Evolutionary conservation across 2,797 vertebrate species (phyloP).

Genomic region (Lindbergichthys nudifrons): DNA sequence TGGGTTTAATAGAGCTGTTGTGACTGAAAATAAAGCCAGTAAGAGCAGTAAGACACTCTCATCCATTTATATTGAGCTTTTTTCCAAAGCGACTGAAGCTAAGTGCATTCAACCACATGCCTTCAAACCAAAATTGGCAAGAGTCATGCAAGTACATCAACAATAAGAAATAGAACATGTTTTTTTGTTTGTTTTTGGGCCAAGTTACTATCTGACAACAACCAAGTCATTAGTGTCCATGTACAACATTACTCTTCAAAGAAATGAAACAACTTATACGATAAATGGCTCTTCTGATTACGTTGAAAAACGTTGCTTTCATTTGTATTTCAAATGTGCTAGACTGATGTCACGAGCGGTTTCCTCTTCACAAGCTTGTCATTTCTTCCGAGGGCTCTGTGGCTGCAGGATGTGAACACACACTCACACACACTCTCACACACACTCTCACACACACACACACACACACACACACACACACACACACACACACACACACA

Average conservation of each 20-base stretch:
- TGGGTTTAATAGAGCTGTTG: not conserved
- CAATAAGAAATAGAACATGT: too few relatives aligned
- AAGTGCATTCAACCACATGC: not conserved
- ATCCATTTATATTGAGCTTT: not conserved
- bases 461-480: not conserved
- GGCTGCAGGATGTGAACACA: conserved; percentile 40
- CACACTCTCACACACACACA: not conserved
- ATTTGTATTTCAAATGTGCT: not conserved
- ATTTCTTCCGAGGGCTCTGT: conserved; percentile 22
- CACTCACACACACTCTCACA: conserved; percentile 1
- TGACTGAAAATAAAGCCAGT: not conserved
- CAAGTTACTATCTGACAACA: not conserved
- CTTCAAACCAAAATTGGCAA: not conserved
- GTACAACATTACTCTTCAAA: not conserved
- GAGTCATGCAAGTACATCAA: not conserved
- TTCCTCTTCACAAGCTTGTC: conserved; percentile 34
- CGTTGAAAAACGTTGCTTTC: not conserved
- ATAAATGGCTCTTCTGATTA: not conserved
- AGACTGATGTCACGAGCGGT: not conserved
- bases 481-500: conserved; percentile 13
- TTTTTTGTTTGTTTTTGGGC: not conserved
- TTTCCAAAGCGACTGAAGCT: not conserved
- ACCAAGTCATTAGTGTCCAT: not conserved
- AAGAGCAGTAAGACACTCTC: not conserved
- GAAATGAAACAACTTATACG: fast-evolving